Conservation (phyloP, 2,888 invertebrate genomes). For the Acholoe squamosa region DNA sequence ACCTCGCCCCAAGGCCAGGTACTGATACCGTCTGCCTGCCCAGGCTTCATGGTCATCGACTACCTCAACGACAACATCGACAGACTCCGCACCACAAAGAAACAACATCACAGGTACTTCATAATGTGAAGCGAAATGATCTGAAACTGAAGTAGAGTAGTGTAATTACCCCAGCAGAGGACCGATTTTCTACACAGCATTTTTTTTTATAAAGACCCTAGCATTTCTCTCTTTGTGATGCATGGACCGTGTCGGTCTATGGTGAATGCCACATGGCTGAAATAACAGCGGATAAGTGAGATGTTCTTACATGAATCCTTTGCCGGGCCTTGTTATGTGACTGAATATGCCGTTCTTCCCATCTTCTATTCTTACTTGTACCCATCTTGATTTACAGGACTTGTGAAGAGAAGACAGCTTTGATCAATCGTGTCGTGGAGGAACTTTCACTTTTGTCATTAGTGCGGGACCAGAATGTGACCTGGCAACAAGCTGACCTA, state of each 20-base stretch:
- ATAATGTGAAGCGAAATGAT: background rate
- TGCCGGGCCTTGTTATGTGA: no score
- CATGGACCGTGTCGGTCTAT: no score
- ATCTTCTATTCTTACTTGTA: no score
- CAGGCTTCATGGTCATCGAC: slow-evolving; percentile 92
- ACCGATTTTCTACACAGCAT: no score
- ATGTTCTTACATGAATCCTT: no score
- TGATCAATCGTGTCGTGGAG: background rate
- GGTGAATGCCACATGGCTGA: no score
- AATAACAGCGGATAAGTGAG: no score
- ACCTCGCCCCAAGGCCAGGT: slow-evolving; percentile 96
- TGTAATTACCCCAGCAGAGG: no score
- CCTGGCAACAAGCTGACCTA: slow-evolving; percentile 65
- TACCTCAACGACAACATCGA: slow-evolving; percentile 89
- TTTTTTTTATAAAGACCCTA: no score
- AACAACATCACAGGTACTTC: slow-evolving; percentile 18
- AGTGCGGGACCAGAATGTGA: slow-evolving; percentile 66
- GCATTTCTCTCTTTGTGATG: no score
- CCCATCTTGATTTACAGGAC: slow-evolving; percentile 11
- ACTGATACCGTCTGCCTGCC: slow-evolving; percentile 95
- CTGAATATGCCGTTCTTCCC: no score
- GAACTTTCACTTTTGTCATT: slow-evolving; percentile 52
- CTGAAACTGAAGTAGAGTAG: background rate
- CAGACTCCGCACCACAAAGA: slow-evolving; percentile 48
- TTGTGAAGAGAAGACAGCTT: background rate